Evolutionary conservation across 1,140 invertebrate species (phyloP).

Genomic region (Subanguina moxae): DNA sequence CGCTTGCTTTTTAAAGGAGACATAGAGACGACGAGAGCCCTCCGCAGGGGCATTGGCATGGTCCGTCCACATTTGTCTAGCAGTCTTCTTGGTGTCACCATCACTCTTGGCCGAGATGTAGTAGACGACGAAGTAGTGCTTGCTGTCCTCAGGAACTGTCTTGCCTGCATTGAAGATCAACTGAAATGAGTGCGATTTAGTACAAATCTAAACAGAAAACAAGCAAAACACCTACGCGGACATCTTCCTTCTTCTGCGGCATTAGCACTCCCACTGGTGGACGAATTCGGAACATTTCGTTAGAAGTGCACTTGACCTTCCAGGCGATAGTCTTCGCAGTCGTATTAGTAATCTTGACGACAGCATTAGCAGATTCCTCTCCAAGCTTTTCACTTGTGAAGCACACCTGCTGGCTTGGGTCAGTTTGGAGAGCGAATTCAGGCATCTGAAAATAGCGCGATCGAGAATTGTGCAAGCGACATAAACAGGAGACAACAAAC

Average conservation of each 20-base stretch:
- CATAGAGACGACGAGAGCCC: constrained; percentile 35
- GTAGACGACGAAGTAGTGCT: constrained; percentile 51
- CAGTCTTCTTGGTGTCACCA: constrained; percentile 10
- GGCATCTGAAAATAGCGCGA: constrained; percentile 13
- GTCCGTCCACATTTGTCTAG: constrained; percentile 23
- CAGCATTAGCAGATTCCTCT: constrained; percentile 23
- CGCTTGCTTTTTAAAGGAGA: constrained; percentile 44
- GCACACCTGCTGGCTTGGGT: constrained; percentile 31
- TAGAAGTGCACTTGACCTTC: constrained; percentile 51
- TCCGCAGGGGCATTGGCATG: constrained; percentile 32
- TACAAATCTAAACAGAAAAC: not conserved
- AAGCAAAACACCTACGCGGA: constrained; percentile 22
- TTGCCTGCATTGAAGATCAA: constrained; percentile 45
- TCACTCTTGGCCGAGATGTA: constrained; percentile 29
- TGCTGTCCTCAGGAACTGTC: constrained; percentile 38
- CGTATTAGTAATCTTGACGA: constrained; percentile 39
- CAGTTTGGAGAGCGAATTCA: constrained; percentile 34
- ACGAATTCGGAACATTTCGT: constrained; percentile 53
- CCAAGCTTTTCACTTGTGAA: constrained; percentile 38
- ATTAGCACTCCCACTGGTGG: constrained; percentile 38
- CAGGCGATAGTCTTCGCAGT: constrained; percentile 26
- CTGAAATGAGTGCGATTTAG: constrained; percentile 15
- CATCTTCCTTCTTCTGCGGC: constrained; percentile 24
- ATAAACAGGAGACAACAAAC: not conserved
- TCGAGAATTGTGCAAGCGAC: not conserved